A percentile compares a stretch with the other conserved stretches of the same genome.
Conservation (phyloP, 2,888 invertebrate genomes). For the Phortica magna region DNA sequence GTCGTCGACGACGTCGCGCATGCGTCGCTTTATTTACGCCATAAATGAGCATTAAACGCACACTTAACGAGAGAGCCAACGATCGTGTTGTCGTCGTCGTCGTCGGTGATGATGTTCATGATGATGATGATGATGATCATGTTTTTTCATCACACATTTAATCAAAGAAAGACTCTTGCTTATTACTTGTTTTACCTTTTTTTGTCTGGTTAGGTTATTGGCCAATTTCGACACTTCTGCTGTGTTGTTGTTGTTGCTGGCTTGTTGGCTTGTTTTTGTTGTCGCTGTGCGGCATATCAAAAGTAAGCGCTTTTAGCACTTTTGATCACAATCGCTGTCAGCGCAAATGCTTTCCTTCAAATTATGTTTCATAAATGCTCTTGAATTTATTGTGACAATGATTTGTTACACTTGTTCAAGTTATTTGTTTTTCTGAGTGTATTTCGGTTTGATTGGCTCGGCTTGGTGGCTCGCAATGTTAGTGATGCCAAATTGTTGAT, state of each 20-base stretch:
- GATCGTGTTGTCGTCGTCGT: background rate
- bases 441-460: conserved; percentile 43
- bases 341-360: conserved; percentile 67
- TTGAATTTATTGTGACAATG: conserved; percentile 73
- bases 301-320: conserved; percentile 55
- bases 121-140: too few species aligned
- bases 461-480: conserved; percentile 37
- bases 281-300: conserved; percentile 65
- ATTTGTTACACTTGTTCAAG: conserved; percentile 74
- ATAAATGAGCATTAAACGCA: conserved; percentile 74
- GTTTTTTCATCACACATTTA: too few species aligned
- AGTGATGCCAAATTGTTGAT: conserved; percentile 37
- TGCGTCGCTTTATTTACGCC: conserved; percentile 58
- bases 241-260: too few species aligned
- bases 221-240: conserved; percentile 57
- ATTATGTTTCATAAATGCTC: conserved; percentile 76
- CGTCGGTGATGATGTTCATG: too few species aligned
- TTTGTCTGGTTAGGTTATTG: conserved; percentile 28
- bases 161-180: conserved; percentile 4
- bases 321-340: conserved; percentile 58
- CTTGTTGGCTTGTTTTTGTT: conserved; percentile 45
- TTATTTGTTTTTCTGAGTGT: conserved; percentile 55
- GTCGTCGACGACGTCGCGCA: conserved; percentile 43
- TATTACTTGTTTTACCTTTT: background rate
- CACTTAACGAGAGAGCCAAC: conserved; percentile 27